These are phyloP conservation scores for Rostratula benghalensis DNA, from an alignment of 2,113 vertebrate species.

Conservation along the genomic window DNA sequence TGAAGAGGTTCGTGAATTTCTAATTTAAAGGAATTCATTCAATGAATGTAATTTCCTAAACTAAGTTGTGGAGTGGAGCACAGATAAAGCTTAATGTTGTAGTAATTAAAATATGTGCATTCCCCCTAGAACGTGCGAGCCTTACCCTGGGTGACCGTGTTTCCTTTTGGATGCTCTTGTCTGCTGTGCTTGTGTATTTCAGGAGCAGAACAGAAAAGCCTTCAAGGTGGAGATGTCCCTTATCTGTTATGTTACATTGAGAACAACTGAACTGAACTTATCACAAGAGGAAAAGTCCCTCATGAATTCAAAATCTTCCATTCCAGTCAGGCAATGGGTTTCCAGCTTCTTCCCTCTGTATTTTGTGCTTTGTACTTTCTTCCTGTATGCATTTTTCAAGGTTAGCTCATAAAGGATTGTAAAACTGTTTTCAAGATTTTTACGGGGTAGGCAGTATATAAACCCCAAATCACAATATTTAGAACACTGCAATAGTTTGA, in stretches of 20 bases:
- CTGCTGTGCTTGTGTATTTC: not conserved
- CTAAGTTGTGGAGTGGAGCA: not conserved
- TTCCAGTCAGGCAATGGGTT: not conserved
- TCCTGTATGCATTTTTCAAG: not conserved
- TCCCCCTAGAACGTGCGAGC: not conserved
- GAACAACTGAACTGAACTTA: not conserved
- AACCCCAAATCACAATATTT: not conserved
- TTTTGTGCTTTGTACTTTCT: not conserved
- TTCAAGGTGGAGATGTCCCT: not conserved
- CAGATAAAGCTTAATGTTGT: not conserved
- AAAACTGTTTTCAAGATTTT: not conserved
- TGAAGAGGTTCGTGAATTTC: slow-evolving; percentile 15
- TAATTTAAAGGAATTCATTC: slow-evolving; percentile 10
- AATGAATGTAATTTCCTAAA: slow-evolving; percentile 22
- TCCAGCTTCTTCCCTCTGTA: not conserved
- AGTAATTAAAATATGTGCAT: not conserved
- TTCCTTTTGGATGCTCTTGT: not conserved
- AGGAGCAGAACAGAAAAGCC: not conserved
- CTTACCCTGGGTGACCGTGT: not conserved
- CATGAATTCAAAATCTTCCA: not conserved
- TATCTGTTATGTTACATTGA: not conserved
- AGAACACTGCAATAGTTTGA: not conserved
- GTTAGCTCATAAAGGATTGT: not conserved
- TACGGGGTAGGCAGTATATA: not conserved
- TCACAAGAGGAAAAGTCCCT: not conserved